Conservation (phyloP, 1,140 invertebrate species). For the Paramacrobiotus metropolitanus region DNA sequence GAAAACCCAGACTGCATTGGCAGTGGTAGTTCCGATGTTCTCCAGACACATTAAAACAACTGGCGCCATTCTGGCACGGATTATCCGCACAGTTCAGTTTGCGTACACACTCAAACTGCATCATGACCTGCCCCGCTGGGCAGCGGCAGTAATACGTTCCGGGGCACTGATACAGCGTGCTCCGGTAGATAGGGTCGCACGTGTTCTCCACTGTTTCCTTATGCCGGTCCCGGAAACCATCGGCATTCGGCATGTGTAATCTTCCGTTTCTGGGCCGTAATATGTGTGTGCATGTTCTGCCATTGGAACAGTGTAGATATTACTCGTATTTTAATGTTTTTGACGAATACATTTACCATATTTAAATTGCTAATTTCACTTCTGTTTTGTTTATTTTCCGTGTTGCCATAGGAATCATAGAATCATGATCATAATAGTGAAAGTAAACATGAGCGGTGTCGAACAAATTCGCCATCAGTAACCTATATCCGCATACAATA, state of each 20-base stretch:
- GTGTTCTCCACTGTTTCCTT: slow-evolving; percentile 48
- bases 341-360: too few species aligned
- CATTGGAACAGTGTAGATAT: neutral
- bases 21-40: slow-evolving; percentile 42
- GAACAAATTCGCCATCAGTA: too few species aligned
- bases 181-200: slow-evolving; percentile 48
- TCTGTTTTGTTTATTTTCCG: too few species aligned
- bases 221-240: slow-evolving; percentile 72
- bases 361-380: too few species aligned
- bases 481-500: too few species aligned
- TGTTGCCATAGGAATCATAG: too few species aligned
- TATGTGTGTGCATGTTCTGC: neutral
- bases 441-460: too few species aligned
- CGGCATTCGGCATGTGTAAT: slow-evolving; percentile 66
- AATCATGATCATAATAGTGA: too few species aligned
- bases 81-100: neutral
- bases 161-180: slow-evolving; percentile 74
- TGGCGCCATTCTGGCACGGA: neutral
- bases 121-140: slow-evolving; percentile 45
- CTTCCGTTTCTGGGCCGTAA: slow-evolving; percentile 17
- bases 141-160: slow-evolving; percentile 73
- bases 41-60: neutral
- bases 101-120: neutral
- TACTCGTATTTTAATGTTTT: too few species aligned
- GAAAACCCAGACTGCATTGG: slow-evolving; percentile 69